Evolutionary conservation across 2,113 vertebrate genomes (phyloP), one percentile per base, ranked within the genome.

Genomic region (Tapirus terrestris): DNA sequence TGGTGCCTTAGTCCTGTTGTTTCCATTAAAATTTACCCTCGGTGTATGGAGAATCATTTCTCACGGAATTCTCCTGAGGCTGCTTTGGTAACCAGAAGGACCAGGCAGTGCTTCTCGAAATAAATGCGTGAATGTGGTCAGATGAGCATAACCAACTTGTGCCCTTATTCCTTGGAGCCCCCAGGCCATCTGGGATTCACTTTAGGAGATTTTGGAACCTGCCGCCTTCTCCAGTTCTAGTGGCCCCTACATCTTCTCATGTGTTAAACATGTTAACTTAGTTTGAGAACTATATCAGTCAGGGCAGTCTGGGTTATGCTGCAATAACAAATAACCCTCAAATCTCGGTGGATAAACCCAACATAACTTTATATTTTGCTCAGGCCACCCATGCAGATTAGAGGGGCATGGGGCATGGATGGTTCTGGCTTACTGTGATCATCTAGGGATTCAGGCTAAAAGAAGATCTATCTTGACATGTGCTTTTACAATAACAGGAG

Each of bases 61-160:
- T 96, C 18, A 6, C 2, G 14, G 43, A 94, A 80, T 61, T 87
- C 91, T 93, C 81, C 72, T 67, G n/a, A 92, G 93, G 29, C 72
- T 85, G 1, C 29, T 95, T 43, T 60, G 51, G 48, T 17, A 89
- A 60, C 45, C 18, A 8, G 51, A 77, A 73, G 73, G 4, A 39
- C 14, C 10, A 65, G 75, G 11, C 60, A 65, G 17, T 25, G 39
- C 27, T 82, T 92, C 51, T 16, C 56, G n/a, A 48, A 8, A 56
- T 63, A 77, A 67, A 31, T 56, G 16, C 5, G 53, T 76, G 73
- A 36, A 70, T 70, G 58, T 65, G 25, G 51, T 11, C 25, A 39
- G 43, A 75, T 61, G 51, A 81, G 13, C 53, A 48, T 43, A 67
- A 68, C 43, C 1, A 58, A 92, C 61, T 75, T 51, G 29, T 29